A percentile compares a stretch with the other conserved stretches of the same genome.
phyloP scores from a whole-genome alignment of 2,113 vertebrate genomes.

The Toxotes chatareus region DNA sequence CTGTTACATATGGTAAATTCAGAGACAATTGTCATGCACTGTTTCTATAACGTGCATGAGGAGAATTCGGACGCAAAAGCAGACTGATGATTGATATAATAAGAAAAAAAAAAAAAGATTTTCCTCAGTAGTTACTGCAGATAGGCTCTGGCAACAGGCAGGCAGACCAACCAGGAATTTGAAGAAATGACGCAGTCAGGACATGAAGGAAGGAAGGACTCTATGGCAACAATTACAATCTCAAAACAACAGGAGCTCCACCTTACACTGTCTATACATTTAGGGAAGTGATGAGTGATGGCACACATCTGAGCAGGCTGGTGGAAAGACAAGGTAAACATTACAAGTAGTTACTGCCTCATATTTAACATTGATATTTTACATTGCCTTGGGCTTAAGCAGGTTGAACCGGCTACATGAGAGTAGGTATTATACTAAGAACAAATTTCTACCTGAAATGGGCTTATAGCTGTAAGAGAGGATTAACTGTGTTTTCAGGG shows the following conservation, averaged over 20 bases:
- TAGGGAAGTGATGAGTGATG: background rate
- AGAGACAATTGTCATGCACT: background rate
- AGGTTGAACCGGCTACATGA: background rate
- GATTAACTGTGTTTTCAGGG: background rate
- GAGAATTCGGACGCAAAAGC: too few species aligned
- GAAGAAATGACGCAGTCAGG: background rate
- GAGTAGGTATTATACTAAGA: background rate
- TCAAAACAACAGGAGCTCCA: background rate
- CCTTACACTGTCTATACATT: background rate
- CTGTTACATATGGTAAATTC: too few species aligned
- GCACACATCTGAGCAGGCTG: background rate
- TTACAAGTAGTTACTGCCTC: background rate
- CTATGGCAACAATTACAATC: conserved; percentile 35
- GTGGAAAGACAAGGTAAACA: background rate
- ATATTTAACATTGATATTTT: background rate
- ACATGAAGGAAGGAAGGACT: background rate
- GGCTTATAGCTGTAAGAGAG: background rate
- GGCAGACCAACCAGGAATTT: conserved; percentile 15
- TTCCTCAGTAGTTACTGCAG: background rate
- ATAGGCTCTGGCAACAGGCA: background rate
- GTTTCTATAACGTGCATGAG: too few species aligned
- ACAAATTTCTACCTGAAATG: background rate
- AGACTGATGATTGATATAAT: background rate
- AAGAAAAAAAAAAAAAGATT: background rate
- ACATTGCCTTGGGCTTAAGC: background rate